Evolutionary conservation across 1,140 invertebrate species (phyloP), one percentile per base, ranked within the genome.

Genomic region (Globodera rostochiensis): DNA sequence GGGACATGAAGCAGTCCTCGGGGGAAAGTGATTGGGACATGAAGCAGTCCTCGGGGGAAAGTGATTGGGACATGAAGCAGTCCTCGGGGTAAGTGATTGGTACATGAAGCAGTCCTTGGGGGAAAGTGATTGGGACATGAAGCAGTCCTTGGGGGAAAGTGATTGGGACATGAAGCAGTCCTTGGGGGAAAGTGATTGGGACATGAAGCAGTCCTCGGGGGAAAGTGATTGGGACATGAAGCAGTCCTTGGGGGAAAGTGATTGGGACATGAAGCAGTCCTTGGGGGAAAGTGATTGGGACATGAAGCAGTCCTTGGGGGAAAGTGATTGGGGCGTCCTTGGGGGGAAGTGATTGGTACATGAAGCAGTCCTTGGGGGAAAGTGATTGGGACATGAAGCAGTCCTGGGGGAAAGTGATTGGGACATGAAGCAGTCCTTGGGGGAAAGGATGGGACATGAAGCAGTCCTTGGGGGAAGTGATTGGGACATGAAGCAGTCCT

Each of bases 121-220:
- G 78, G 36, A 3, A 36, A 36, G 36, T 3, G 36, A 36, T 36
- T 36, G 57, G 60, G 60, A 21, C 60, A 13, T 25, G 60, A 66
- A 21, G 60, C 60, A 15, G 13, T 66, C 13, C 60, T 66, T 66
- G 2, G 60, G 36, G 13, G 21, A 13, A 21, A 25, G 50, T 46
- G n/a, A 74, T 19, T 74, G 15, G 47, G 53, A 75, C 47, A 25
- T 25, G 36, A 36, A 36, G 36, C 36, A 36, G 25, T 25, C 25
- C 25, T 25, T 25, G 1, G 25, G 36, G n/a, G n/a, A n/a, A n/a
- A n/a, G n/a, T n/a, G n/a, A n/a, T 60, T 83, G 73, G 8, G 73
- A 75, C 3, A 80, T 85, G 13, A 86, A 71, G 49, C 86, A 87
- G 15, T 73, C 74, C 85, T 87, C 25, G 36, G 84, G 74, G 82